Conservation (phyloP, 2,113 vertebrate genomes). For the Orthonyx spaldingii region DNA sequence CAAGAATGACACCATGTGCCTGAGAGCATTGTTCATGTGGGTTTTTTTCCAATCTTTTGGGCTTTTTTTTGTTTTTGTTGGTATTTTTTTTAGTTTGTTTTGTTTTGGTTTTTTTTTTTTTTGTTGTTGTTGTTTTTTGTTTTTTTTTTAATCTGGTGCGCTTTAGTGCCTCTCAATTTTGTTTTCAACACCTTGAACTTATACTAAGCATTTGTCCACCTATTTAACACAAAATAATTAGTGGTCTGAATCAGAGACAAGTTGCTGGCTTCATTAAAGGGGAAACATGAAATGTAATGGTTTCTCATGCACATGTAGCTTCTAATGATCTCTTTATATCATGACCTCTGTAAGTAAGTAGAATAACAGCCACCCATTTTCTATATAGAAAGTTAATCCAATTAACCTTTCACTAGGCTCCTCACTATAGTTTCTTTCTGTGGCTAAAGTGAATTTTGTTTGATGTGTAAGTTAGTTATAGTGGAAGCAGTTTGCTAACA, state of each 20-base stretch:
- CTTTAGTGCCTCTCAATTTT: not conserved
- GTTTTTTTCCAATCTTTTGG: not conserved
- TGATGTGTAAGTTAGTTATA: not conserved
- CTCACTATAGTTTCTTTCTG: not conserved
- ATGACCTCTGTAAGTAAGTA: not conserved
- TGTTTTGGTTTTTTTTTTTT: too few relatives aligned
- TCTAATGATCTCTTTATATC: not conserved
- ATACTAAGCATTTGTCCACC: not conserved
- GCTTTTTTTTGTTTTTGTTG: not conserved
- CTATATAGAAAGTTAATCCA: not conserved
- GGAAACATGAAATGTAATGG: not conserved
- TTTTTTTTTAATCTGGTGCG: not conserved
- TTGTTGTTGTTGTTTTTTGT: too few relatives aligned
- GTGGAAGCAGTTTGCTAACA: not conserved
- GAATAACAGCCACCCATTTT: not conserved
- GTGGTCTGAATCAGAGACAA: not conserved
- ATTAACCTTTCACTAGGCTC: not conserved
- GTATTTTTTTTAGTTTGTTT: too few relatives aligned
- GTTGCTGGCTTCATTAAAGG: not conserved
- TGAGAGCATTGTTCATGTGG: not conserved
- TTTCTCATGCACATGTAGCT: not conserved
- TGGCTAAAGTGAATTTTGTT: not conserved
- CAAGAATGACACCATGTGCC: not conserved
- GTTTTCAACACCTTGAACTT: not conserved
- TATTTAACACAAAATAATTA: not conserved